These are phyloP conservation scores for Watersipora subatra DNA, from an alignment of 1,140 invertebrate species.

Conservation along the genomic window DNA sequence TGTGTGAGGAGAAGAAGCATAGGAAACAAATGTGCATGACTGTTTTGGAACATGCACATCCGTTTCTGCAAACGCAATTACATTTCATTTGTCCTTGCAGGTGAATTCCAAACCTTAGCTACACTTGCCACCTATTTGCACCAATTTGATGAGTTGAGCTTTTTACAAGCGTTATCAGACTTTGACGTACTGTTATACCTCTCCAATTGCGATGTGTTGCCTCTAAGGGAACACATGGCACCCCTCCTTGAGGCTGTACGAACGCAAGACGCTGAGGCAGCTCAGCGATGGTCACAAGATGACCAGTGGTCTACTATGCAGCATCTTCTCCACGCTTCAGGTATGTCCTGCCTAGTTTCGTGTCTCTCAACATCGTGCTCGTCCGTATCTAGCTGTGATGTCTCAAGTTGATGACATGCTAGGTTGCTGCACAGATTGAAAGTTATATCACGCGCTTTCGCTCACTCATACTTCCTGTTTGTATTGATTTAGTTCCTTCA, in stretches of 20 bases:
- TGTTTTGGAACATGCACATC: too few relatives aligned
- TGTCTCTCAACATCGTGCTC: neutral
- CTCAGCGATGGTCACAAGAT: slow-evolving; percentile 59
- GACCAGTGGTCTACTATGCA: slow-evolving; percentile 79
- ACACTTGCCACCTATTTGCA: slow-evolving; percentile 4
- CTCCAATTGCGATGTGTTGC: slow-evolving; percentile 65
- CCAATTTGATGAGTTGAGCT: slow-evolving; percentile 1
- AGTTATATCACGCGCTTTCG: neutral
- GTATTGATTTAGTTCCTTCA: neutral
- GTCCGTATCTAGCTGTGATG: slow-evolving; percentile 1
- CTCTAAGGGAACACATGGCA: slow-evolving; percentile 61
- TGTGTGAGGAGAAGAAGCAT: too few relatives aligned
- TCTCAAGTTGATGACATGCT: slow-evolving; percentile 10
- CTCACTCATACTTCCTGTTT: neutral
- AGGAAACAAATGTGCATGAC: too few relatives aligned
- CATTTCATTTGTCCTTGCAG: too few relatives aligned
- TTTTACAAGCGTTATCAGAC: neutral
- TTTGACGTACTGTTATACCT: neutral
- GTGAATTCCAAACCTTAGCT: slow-evolving; percentile 31
- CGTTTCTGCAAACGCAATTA: too few relatives aligned
- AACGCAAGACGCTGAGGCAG: slow-evolving; percentile 53
- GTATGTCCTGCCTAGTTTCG: slow-evolving; percentile 29
- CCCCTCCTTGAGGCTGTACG: slow-evolving; percentile 63
- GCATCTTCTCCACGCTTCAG: slow-evolving; percentile 56
- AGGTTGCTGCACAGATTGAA: neutral